phyloP scores from a whole-genome alignment of 2,113 vertebrate species.

The Psittacus erithacus region DNA sequence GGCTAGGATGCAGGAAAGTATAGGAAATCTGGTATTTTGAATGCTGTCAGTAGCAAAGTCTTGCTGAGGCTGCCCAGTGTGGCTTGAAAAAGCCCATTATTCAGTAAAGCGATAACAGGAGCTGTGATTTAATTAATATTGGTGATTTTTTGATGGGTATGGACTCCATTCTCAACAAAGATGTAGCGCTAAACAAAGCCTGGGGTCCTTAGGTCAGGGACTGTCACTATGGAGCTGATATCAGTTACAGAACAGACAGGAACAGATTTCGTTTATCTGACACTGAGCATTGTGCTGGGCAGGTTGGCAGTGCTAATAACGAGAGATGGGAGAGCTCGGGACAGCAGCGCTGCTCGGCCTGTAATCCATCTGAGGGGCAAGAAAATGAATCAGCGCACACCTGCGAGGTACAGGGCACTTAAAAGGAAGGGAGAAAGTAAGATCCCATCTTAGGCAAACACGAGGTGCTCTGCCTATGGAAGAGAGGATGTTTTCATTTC shows the following conservation, averaged over 20 bases:
- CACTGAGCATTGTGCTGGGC: slow-evolving; percentile 70
- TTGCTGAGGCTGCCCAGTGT: not conserved
- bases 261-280: slow-evolving; percentile 77
- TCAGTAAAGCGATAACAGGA: slow-evolving; percentile 56
- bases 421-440: not conserved
- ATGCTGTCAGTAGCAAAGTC: not conserved
- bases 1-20: not conserved
- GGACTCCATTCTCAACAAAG: slow-evolving; percentile 67
- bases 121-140: slow-evolving; percentile 61
- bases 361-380: slow-evolving; percentile 39
- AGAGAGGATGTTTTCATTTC: not conserved
- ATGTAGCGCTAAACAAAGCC: slow-evolving; percentile 70
- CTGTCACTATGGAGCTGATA: slow-evolving; percentile 77
- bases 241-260: slow-evolving; percentile 79
- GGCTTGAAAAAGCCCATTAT: slow-evolving; percentile 35
- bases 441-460: not conserved
- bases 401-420: not conserved
- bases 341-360: slow-evolving; percentile 46
- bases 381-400: slow-evolving; percentile 13
- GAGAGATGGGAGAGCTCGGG: slow-evolving; percentile 39
- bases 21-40: not conserved
- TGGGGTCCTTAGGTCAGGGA: slow-evolving; percentile 73
- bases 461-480: not conserved
- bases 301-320: slow-evolving; percentile 68
- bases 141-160: slow-evolving; percentile 57